Conservation (phyloP, 2,888 invertebrate species). For the Brachyopa scutellaris region DNA sequence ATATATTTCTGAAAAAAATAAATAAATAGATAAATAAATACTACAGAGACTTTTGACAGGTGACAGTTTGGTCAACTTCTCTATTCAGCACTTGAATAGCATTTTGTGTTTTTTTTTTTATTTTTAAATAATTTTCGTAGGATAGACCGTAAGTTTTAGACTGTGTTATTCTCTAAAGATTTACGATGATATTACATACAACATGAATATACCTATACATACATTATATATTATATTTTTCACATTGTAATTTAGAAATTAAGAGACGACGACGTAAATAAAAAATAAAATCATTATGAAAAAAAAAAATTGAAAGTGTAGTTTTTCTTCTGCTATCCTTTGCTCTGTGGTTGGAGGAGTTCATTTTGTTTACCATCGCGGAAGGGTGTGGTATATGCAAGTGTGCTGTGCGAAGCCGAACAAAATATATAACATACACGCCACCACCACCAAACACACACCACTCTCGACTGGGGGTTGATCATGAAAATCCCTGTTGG, state of each 20-base stretch:
- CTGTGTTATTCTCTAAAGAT: constrained; percentile 72
- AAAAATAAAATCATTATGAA: constrained; percentile 56
- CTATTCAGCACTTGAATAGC: no score
- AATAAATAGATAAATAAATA: no score
- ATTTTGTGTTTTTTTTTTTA: constrained; percentile 43
- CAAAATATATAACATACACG: no score
- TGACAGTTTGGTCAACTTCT: no score
- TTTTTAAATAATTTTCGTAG: constrained; percentile 30
- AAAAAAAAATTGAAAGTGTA: constrained; percentile 26
- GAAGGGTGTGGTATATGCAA: constrained; percentile 66
- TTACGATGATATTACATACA: constrained; percentile 70
- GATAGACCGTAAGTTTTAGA: constrained; percentile 70
- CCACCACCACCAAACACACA: no score
- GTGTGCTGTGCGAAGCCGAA: constrained; percentile 55
- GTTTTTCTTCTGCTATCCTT: constrained; percentile 9
- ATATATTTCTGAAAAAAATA: no score
- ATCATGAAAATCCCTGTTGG: constrained; percentile 57
- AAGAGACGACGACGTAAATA: constrained; percentile 57
- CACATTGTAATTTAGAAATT: constrained; percentile 71
- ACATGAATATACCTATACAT: constrained; percentile 67
- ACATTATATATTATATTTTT: constrained; percentile 69
- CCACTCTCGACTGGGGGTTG: constrained; percentile 48
- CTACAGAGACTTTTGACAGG: no score
- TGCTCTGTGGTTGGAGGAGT: not conserved
- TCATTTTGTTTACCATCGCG: constrained; percentile 44